Evolutionary conservation across 2,113 vertebrate genomes (phyloP), one percentile per base, ranked within the genome.

Genomic region (Pterocles burchelli): DNA sequence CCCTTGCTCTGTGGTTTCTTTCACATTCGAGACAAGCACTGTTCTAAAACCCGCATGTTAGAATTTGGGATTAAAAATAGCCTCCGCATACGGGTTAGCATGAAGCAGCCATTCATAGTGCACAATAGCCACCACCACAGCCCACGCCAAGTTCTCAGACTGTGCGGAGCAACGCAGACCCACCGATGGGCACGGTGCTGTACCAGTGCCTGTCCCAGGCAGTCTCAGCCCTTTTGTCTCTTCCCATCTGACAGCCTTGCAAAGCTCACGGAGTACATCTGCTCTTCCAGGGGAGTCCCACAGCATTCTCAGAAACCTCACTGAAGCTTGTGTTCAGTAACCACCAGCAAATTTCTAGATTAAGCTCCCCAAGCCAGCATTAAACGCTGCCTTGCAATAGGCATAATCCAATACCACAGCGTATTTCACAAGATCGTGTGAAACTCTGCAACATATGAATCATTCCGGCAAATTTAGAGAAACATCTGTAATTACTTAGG

Each of bases 41-140:
- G 74, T 93, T 95, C 90, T 89, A 85, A 96, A 94, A 94, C 93
- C 93, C 58, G 4, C 88, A 93, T 87, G 70, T 89, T 90, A 84
- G 77, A 90, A 93, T 92, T 74, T 89, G 83, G 83, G 86, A 93
- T 95, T 94, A 96, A 96, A 96, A 96, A 94, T 96, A 97, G 80
- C 83, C 48, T n/a, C 34, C 10, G 3, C 93, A 94, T 90, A 92
- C 61, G 59, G 73, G 86, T 79, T 81, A 87, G 92, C 86, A 87
- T 85, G 92, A 96, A 96, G 86, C 86, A 94, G 76, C 66, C 90
- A 86, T 96, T 97, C 96, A 96, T n/a, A 43, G 62, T 2, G 7
- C 77, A 96, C 95, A 96, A 96, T 78, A 81, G 76, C 19, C 15
- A 20, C 45, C 1, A 1, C 68, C 1, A 0, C 68, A 81, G 59